Evolutionary conservation across 2,888 invertebrate species (phyloP), one percentile per base, ranked within the genome.

Genomic region (Antitype chi): DNA sequence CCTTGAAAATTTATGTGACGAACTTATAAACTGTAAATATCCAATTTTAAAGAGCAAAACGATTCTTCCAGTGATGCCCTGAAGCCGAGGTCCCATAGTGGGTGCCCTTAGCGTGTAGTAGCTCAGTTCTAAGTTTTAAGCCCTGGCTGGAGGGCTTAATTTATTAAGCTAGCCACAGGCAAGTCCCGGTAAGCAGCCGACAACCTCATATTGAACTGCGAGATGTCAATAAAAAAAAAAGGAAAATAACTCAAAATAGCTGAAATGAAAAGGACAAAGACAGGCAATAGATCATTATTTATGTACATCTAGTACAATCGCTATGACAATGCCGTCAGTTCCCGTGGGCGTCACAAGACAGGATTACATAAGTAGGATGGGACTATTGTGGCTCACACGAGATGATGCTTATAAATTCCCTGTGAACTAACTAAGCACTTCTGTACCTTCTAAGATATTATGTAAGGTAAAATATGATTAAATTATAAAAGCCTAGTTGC

Each of bases 201-300:
- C 3, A 38, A 38, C 38, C 38, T 38, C 38, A 3, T 38, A 38
- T 38, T 38, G 6, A 38, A 3, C 38, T 38, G 38, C 38, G 6
- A 38, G 38, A 38, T 38, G 38, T 38, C 38, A 38, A 38, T 38
- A 57, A 57, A n/a, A 53, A 23, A 53, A 53, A 11, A 5, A 38
- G 6, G 6, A 5, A 38, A 38, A 63, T 55, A 49, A 43, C 52
- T n/a, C 23, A 59, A 70, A 64, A 63, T 23, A 13, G 6, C 15
- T 23, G 7, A 70, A 67, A 23, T 70, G 25, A 43, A 69, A 49
- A 49, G 15, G 6, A 53, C n/a, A 74, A 63, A 66, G 62, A 13
- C 60, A 32, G 25, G 28, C 32, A 73, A 82, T 73, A 23, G 25
- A 73, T 78, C 69, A 81, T 81, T 81, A 81, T 73, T 81, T 62